Conservation (phyloP, 2,797 vertebrate species). For the Columba guinea region DNA sequence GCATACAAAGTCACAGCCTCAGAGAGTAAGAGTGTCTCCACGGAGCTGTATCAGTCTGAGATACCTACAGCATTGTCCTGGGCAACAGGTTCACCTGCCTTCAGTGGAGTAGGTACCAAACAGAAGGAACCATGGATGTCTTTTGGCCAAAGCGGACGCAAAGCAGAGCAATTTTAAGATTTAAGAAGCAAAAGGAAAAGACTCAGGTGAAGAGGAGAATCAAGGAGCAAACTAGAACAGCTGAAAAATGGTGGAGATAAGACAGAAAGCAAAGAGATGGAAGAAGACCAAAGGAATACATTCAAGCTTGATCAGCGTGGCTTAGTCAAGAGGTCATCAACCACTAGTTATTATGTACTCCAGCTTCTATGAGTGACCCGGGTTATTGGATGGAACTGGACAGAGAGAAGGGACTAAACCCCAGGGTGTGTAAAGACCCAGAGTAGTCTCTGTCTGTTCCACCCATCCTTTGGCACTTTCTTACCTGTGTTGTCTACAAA, state of each 20-base stretch:
- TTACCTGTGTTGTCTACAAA: background rate
- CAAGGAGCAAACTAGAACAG: background rate
- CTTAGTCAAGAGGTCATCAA: background rate
- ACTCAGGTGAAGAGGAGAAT: background rate
- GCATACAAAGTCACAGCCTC: background rate
- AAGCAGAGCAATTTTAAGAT: background rate
- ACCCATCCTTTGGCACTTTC: background rate
- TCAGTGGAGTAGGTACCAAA: background rate
- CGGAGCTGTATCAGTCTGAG: background rate
- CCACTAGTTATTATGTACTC: background rate
- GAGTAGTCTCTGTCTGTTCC: background rate
- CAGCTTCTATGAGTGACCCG: background rate
- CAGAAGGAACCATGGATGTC: background rate
- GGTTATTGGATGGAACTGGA: background rate
- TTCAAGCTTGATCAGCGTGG: background rate
- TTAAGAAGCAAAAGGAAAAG: background rate
- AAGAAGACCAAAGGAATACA: background rate
- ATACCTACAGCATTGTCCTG: background rate
- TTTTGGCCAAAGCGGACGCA: background rate
- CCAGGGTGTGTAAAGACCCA: background rate
- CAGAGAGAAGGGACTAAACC: background rate
- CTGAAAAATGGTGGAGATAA: background rate
- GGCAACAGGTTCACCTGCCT: background rate
- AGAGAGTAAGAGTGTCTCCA: background rate
- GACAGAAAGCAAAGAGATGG: background rate